A percentile compares a stretch with the other conserved stretches of the same genome.
phyloP scores from a whole-genome alignment of 2,888 invertebrate species.

The Chrysolina americana region DNA sequence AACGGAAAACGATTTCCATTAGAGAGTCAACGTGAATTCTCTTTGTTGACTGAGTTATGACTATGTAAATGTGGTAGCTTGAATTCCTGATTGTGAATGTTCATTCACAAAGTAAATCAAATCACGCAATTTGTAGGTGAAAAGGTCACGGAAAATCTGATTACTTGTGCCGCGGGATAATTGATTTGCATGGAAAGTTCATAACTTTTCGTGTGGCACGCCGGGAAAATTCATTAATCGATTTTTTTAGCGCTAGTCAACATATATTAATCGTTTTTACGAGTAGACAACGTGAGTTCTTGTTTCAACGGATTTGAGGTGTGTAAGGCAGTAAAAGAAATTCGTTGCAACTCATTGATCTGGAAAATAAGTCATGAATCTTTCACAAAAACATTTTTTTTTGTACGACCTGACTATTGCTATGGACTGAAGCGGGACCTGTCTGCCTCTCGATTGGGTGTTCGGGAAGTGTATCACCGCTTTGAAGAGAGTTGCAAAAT shows the following conservation, averaged over 20 bases:
- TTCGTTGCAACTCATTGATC: too few species aligned
- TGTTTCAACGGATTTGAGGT: too few species aligned
- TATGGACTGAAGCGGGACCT: too few species aligned
- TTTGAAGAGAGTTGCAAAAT: too few species aligned
- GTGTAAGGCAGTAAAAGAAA: too few species aligned
- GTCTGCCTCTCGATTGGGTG: too few species aligned
- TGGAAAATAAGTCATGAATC: too few species aligned
- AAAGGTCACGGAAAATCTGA: slow-evolving; percentile 32
- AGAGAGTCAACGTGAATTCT: background rate
- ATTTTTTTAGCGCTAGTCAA: background rate
- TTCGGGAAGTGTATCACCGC: too few species aligned
- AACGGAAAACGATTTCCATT: slow-evolving; percentile 2
- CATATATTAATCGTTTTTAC: background rate
- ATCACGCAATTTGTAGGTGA: slow-evolving; percentile 16
- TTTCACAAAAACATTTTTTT: too few species aligned
- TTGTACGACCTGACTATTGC: too few species aligned
- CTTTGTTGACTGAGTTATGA: background rate
- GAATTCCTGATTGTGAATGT: slow-evolving; percentile 15
- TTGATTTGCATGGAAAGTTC: slow-evolving; percentile 26
- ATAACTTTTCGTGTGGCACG: slow-evolving; percentile 22
- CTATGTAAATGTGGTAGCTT: slow-evolving; percentile 5
- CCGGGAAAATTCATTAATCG: background rate
- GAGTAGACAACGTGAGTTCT: too few species aligned
- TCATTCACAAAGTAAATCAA: slow-evolving; percentile 26
- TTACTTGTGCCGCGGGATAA: slow-evolving; percentile 24